Base-by-base conservation (phyloP, 2,888 invertebrate species). In the Agrotis ipsilon region DNA sequence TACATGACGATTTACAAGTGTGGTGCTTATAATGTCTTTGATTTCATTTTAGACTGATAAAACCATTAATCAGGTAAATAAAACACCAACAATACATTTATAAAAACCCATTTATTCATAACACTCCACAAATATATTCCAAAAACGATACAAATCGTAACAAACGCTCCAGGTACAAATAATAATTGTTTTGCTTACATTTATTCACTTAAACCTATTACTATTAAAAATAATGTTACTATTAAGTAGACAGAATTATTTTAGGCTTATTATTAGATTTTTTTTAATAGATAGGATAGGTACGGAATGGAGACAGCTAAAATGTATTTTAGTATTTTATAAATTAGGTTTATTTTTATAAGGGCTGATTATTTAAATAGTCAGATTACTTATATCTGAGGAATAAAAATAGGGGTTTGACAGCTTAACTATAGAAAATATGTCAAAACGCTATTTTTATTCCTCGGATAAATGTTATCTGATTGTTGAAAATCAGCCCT, bases 91-190 rank as follows among this genome's bases (percentile, higher is more conserved):
- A 27, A 45, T 71, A 91, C 88, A 90, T 91, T 90, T 91, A 91
- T 91, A 92, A 91, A 94, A 94, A 87, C 82, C 85, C 91, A 91
- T 94, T 93, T 95, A 94, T 93, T 94, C 86, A 82, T 90, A 94
- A 94, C 90, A 92, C 89, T 88, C 88, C 92, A 92, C 93, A 93
- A 90, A 86, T 84, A 83, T 84, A 92, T 84, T 94, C 91, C 90
- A 94, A 94, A 93, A 93, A 85, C 85, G 86, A 90, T 93, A 93
- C 89, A 93, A 93, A 93, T 91, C 87, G 83, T 93, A 91, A 91
- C 92, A 93, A 93, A 92, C 90, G 86, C 87, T 73, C 90, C 89
- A 90, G 90, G 90, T 93, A 94, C 89, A 91, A 86, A 90, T 89
- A 86, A 90, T 90, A 89, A 88, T 89, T 88, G 86, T 86, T 86